Evolutionary conservation across 2,113 vertebrate species (phyloP), one percentile per base, ranked within the genome.

Genomic region (Nipponia nippon): DNA sequence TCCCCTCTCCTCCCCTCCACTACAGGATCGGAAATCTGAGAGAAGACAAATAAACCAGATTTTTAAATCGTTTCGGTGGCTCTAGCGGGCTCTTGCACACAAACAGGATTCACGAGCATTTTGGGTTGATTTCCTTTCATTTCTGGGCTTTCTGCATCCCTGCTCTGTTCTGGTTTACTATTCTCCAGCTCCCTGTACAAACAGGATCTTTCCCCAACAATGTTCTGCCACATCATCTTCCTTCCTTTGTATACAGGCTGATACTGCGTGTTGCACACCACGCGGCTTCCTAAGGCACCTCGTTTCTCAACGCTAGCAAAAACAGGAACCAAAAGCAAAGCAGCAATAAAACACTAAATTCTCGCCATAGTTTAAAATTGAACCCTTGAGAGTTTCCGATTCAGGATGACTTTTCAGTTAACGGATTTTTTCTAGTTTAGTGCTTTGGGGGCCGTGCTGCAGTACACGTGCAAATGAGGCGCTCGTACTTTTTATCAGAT

Each of bases 281-380:
- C 25, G 17, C 2, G 0, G 89, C 92, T 95, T 97, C 94, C 87
- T 83, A 93, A 83, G 84, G 90, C 89, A 95, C 88, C 94, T 94
- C 20, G 1, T 96, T 97, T 97, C 93, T 95, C 94, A 96, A 93
- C 0, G 34, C 79, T 44, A 95, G 79, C 77, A 77, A 97, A 97
- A 96, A 96, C 90, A 95, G 95, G 97, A 97, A 97, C 95, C 87
- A 95, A 97, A 94, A 95, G 93, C 87, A 80, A 87, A 92, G 69
- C 71, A 73, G 92, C 61, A 89, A 29, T 90, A 55, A 61, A 83
- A 83, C 2, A 20, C 89, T 85, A 46, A 75, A 90, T 83, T 90
- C 87, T 94, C 17, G 2, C 44, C 2, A 0, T n/a, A 89, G 83
- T 66, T 95, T 65, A 78, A 93, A 95, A 94, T 6, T 18, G 65